Conservation (phyloP, 53 echinoderm and acorn worm species). For the Glandiceps talaboti region DNA sequence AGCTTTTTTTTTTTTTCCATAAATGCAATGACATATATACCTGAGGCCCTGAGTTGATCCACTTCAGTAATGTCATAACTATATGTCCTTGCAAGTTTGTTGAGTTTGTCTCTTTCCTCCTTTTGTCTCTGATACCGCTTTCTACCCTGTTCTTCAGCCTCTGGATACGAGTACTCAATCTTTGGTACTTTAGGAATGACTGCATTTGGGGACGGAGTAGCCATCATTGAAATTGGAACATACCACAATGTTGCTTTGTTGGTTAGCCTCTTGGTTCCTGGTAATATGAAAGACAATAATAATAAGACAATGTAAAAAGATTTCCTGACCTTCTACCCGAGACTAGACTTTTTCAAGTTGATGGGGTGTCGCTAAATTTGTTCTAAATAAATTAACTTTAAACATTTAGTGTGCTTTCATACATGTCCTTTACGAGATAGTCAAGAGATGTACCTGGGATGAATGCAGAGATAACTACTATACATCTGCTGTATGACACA, state of each 20-base stretch:
- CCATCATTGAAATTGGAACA: slow-evolving; percentile 22
- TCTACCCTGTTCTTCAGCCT: slow-evolving; percentile 35
- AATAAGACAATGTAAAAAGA: no score
- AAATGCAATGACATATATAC: not conserved
- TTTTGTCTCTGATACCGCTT: slow-evolving; percentile 30
- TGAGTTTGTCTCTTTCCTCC: slow-evolving; percentile 21
- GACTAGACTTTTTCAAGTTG: no score
- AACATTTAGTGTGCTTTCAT: no score
- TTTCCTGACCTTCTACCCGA: no score
- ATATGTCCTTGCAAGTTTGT: not conserved
- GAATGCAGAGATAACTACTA: no score
- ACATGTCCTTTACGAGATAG: no score
- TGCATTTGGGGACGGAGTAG: slow-evolving; percentile 5
- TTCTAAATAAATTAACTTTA: no score
- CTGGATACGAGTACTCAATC: slow-evolving; percentile 21
- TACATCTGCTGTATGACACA: no score
- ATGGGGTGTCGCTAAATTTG: no score
- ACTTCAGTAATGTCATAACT: not conserved
- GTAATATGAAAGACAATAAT: no score
- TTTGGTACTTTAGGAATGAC: slow-evolving; percentile 20
- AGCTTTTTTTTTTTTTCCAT: no score
- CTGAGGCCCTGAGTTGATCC: not conserved
- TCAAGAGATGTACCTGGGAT: no score
- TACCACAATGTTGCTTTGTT: slow-evolving; percentile 49
- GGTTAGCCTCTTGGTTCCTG: slow-evolving; percentile 48